A percentile compares a stretch with the other conserved stretches of the same genome.
Evolutionary conservation across 2,113 vertebrate species (phyloP).

Genomic region (Cichladusa arquata): DNA sequence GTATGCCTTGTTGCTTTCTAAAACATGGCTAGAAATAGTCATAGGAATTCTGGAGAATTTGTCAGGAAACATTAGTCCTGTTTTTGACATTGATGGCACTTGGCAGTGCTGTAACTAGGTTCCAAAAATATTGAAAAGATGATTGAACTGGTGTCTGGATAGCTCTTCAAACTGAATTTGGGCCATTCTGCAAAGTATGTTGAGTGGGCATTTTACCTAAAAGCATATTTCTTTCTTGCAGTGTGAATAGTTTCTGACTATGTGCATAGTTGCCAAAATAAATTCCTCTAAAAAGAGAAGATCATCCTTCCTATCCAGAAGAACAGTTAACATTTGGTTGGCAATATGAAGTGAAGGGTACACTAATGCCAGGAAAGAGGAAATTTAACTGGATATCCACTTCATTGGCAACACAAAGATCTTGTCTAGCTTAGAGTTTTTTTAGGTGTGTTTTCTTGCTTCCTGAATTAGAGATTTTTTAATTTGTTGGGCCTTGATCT

Average conservation of each 20-base stretch:
- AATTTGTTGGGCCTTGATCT: neutral
- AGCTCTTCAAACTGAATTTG: constrained; percentile 29
- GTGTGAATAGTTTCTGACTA: constrained; percentile 1
- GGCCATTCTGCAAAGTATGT: neutral
- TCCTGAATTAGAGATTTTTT: neutral
- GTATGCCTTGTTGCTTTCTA: neutral
- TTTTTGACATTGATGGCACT: constrained; percentile 24
- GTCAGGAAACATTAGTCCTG: neutral
- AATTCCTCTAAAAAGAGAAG: constrained; percentile 35
- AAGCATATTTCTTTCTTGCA: constrained; percentile 13
- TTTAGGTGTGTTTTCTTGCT: neutral
- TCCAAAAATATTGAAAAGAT: constrained; percentile 38
- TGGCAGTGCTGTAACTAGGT: neutral
- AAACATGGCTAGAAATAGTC: neutral
- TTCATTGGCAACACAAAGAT: neutral
- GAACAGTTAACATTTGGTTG: constrained; percentile 48
- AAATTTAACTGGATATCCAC: neutral
- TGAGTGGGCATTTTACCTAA: constrained; percentile 1
- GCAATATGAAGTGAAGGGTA: constrained; percentile 12
- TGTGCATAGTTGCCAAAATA: constrained; percentile 18
- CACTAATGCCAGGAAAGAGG: neutral
- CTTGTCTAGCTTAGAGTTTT: neutral
- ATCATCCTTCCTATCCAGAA: constrained; percentile 16
- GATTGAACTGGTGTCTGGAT: constrained; percentile 10
- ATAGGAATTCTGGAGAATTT: neutral